These are phyloP conservation scores for Tolypeutes matacus DNA, from an alignment of 2,797 vertebrate species.

Conservation along the genomic window DNA sequence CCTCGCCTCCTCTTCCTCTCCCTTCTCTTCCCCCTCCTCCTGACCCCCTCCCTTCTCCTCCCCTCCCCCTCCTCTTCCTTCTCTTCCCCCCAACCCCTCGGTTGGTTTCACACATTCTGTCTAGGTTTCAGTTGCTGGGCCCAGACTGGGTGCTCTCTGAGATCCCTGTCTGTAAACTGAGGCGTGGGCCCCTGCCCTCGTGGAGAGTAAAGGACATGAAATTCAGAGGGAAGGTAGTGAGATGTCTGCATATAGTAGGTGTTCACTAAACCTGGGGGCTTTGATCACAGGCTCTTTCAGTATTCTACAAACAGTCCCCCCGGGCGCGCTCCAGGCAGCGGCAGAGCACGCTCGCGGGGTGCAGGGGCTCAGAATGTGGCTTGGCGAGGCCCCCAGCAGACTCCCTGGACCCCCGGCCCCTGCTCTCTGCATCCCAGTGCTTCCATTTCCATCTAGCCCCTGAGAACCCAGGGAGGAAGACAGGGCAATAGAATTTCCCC, in stretches of 20 bases:
- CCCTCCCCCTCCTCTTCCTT: background rate
- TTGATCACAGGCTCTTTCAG: background rate
- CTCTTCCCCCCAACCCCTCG: no score
- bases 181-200: background rate
- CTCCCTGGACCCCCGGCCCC: background rate
- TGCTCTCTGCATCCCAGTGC: no score
- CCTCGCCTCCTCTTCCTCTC: no score
- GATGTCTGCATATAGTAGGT: background rate
- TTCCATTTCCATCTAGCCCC: background rate
- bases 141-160: no score
- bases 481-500: background rate
- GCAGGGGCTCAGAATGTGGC: background rate
- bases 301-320: background rate
- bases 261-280: background rate
- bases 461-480: background rate
- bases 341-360: no score
- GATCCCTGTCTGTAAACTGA: background rate
- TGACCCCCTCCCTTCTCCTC: background rate
- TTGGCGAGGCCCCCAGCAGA: fast-evolving
- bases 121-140: no score
- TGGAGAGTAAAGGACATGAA: no score
- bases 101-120: no score
- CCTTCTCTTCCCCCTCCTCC: background rate
- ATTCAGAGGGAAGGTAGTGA: background rate
- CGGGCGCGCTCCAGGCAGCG: no score